phyloP scores from a whole-genome alignment of 2,113 vertebrate genomes.

The Eonycteris spelaea region DNA sequence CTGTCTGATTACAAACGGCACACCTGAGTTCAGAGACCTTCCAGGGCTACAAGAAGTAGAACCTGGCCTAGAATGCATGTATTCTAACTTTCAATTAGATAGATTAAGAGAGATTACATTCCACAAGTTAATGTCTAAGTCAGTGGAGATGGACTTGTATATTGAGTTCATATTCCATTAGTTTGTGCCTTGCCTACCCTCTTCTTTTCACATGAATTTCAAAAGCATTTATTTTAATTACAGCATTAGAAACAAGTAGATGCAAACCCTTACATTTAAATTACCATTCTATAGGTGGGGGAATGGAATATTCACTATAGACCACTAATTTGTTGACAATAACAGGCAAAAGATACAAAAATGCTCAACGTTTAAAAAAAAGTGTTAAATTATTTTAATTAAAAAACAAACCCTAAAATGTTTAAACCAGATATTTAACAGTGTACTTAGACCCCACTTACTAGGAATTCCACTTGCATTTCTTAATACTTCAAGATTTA shows the following conservation, averaged over 20 bases:
- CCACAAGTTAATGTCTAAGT: background rate
- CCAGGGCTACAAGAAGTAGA: background rate
- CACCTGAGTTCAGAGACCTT: background rate
- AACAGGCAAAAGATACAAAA: background rate
- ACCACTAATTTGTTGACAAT: background rate
- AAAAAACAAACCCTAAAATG: background rate
- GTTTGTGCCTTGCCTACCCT: background rate
- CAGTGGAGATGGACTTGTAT: background rate
- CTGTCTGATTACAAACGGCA: background rate
- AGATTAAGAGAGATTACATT: background rate
- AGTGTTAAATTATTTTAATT: background rate
- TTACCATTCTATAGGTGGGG: background rate
- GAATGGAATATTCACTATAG: background rate
- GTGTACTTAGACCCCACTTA: background rate
- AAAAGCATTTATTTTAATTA: slow-evolving; percentile 22
- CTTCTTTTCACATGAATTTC: background rate
- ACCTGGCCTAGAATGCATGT: background rate
- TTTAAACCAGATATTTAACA: background rate
- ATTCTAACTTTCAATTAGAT: background rate
- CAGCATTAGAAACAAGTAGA: background rate
- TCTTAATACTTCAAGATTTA: background rate
- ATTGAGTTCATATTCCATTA: background rate
- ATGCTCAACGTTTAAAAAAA: background rate
- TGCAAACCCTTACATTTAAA: background rate
- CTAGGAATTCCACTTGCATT: background rate